Base-by-base conservation (phyloP, 2,888 invertebrate genomes). In the Galerucella nymphaeae region DNA sequence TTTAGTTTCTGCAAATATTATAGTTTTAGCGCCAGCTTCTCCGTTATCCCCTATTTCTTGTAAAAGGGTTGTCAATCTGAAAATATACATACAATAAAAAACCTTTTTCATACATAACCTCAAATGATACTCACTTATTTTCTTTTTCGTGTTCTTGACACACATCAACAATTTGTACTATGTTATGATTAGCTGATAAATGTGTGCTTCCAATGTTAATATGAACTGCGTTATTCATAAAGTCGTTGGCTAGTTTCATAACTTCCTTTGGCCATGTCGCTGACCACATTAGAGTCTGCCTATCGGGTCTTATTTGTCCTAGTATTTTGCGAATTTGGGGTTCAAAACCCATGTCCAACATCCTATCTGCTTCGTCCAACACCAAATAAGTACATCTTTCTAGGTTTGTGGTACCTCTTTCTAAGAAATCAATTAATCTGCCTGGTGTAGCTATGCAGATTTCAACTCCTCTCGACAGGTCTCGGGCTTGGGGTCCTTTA, bases 191-290 rank as follows among this genome's bases (percentile, higher is more conserved):
- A 58, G 97, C 97, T 76, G 94, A 92, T 14, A 97, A 87, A 81
- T 94, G 92, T 72, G 96, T 87, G 0, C 96, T 95, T 77, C 97
- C 97, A 85, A 98, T 93, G 82, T 97, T 98, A 67, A 97, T 91
- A 88, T 97, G 97, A 70, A 95, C 90, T 83, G 96, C 96, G 82
- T 96, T 93, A 70, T 91, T 91, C 14, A 98, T 89, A 85, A 97
- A 99, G 84, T 98, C 98, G 82, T 95, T 94, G 23, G 98, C 98
- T 75, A 99, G 87, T 80, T 93, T 92, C 76, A 93, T 90, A 5
- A 98, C 97, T 89, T 98, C 98, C 83, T 96, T 96, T 0, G 98
- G 98, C 98, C 98, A 99, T 16, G 98, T 99, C 0, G 98, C 98
- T 78, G 96, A 97, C 96, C 97, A 98, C 98, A 99, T 98, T 59